Conservation (phyloP, 1,140 invertebrate species). For the Arctopsyche grandis region DNA sequence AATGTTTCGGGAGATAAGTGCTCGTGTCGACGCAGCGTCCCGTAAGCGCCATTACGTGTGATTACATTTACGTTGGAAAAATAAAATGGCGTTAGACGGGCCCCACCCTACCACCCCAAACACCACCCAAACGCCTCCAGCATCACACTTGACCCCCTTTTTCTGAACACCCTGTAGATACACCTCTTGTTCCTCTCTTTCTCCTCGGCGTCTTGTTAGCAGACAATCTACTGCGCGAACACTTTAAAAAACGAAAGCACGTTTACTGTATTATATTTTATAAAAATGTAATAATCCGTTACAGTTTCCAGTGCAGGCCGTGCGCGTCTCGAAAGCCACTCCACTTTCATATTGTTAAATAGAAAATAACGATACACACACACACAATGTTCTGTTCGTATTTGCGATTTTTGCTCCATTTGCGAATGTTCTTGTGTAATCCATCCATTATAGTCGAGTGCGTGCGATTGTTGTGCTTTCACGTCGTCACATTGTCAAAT, state of each 20-base stretch:
- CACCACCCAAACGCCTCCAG: not conserved
- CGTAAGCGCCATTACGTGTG: constrained; percentile 51
- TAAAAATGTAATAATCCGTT: constrained; percentile 53
- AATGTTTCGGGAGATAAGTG: not conserved
- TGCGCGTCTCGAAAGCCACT: constrained; percentile 35
- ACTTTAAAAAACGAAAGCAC: constrained; percentile 54
- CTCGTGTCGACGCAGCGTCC: constrained; percentile 39
- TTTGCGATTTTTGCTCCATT: constrained; percentile 39
- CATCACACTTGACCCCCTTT: constrained; percentile 34
- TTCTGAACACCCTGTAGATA: constrained; percentile 14
- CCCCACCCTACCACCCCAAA: constrained; percentile 28
- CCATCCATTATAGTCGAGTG: constrained; percentile 29
- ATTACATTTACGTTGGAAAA: constrained; percentile 55
- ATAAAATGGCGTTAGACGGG: constrained; percentile 55
- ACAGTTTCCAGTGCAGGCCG: constrained; percentile 30
- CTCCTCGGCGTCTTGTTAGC: constrained; percentile 43
- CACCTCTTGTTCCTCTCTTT: constrained; percentile 21
- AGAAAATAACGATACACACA: not conserved
- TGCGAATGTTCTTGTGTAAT: constrained; percentile 39
- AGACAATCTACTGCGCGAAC: constrained; percentile 54
- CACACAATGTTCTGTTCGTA: not conserved
- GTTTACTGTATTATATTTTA: constrained; percentile 55
- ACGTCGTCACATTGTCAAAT: constrained; percentile 16
- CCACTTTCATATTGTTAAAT: not conserved
- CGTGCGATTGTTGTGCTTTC: constrained; percentile 19